Evolutionary conservation across 2,888 invertebrate species (phyloP).

Genomic region (Tanypteryx hageni): DNA sequence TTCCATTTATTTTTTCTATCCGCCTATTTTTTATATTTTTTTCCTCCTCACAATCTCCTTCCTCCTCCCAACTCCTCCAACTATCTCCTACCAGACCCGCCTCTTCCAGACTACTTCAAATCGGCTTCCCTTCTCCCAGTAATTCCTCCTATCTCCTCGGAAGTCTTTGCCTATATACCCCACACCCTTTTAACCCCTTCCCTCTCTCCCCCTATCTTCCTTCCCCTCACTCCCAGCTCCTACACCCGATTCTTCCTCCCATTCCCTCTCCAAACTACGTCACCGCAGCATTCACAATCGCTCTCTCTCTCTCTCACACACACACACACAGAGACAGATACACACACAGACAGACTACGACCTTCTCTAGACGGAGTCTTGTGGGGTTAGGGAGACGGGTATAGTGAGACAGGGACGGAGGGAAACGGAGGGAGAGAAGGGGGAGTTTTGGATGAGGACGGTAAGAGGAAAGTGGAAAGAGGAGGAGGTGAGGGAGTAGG

Average conservation of each 20-base stretch:
- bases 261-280: not conserved
- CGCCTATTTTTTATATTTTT: not conserved
- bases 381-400: not conserved
- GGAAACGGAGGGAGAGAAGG: not conserved
- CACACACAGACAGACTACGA: constrained; percentile 3
- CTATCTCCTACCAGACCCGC: not conserved
- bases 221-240: not conserved
- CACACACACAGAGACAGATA: not conserved
- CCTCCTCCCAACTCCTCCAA: not conserved
- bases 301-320: not conserved
- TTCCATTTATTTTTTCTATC: not conserved
- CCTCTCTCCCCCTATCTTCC: not conserved
- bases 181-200: not conserved
- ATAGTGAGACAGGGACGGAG: not conserved
- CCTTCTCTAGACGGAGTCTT: constrained; percentile 54
- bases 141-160: not conserved
- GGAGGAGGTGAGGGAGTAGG: not conserved
- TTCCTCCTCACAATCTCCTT: not conserved
- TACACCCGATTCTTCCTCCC: not conserved
- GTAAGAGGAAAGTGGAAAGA: not conserved
- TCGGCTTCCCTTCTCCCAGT: not conserved
- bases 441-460: not conserved
- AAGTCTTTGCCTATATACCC: not conserved
- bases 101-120: constrained; percentile 33
- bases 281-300: constrained; percentile 56